Evolutionary conservation across 2,113 vertebrate species (phyloP).

Genomic region (Psittacara wagleri): DNA sequence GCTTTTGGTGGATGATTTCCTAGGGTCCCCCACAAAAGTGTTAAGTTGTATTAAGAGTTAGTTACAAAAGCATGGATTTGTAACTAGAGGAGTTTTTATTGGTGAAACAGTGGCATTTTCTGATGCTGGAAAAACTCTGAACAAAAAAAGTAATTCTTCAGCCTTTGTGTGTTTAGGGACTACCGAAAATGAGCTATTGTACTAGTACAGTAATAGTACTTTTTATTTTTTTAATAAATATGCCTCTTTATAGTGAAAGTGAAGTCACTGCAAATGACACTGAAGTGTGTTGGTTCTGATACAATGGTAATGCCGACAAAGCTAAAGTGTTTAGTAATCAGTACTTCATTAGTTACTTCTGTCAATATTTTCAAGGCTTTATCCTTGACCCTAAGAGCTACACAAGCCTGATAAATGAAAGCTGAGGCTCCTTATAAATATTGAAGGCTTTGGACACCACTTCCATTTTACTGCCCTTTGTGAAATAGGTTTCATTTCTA

Average conservation of each 20-base stretch:
- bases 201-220: neutral
- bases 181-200: neutral
- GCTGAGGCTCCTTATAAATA: neutral
- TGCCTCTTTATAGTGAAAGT: neutral
- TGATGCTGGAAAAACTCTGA: neutral
- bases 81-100: neutral
- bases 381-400: neutral
- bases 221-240: neutral
- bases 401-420: neutral
- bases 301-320: neutral
- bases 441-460: neutral
- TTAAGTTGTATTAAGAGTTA: neutral
- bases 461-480: neutral
- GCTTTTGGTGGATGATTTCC: neutral
- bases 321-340: neutral
- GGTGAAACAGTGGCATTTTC: neutral
- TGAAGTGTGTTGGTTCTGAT: neutral
- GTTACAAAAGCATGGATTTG: neutral
- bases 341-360: neutral
- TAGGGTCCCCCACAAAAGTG: neutral
- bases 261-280: neutral
- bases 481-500: neutral
- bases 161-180: neutral
- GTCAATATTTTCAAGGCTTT: neutral
- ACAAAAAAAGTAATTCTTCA: neutral